Conservation (phyloP, 1,140 invertebrate genomes). For the Drosophila mauritiana region DNA sequence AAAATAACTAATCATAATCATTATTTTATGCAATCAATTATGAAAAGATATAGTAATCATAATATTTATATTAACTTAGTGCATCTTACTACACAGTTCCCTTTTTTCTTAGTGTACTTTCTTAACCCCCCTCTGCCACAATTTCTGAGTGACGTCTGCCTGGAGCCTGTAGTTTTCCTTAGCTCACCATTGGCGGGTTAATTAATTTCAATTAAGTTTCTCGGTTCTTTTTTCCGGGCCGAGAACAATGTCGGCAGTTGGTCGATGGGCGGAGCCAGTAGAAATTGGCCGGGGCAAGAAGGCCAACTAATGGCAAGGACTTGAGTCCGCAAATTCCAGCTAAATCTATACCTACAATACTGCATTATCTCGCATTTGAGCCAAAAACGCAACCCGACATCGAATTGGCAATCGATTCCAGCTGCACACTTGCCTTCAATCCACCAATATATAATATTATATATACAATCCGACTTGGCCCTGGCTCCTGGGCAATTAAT, state of each 20-base stretch:
- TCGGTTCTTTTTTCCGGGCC: background rate
- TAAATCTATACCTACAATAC: background rate
- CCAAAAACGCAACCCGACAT: background rate
- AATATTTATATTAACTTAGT: too few species aligned
- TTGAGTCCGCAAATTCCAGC: conserved; percentile 1
- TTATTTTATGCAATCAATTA: too few species aligned
- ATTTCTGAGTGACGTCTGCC: conserved; percentile 22
- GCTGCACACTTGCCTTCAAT: background rate
- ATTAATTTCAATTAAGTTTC: conserved; percentile 50
- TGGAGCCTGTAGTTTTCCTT: background rate
- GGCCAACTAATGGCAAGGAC: background rate
- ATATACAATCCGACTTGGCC: background rate
- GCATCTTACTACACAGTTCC: background rate
- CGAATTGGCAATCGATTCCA: conserved; percentile 2
- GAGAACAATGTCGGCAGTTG: conserved; percentile 5
- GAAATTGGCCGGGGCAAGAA: background rate
- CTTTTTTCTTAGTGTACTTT: background rate
- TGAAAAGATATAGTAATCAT: too few species aligned
- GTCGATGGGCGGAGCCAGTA: background rate
- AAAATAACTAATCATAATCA: too few species aligned
- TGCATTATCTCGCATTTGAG: background rate
- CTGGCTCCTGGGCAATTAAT: conserved; percentile 41
- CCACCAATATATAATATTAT: background rate
- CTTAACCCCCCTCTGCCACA: background rate
- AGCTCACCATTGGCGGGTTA: conserved; percentile 25